Percentiles rank a stretch among this genome's conserved stretches.
phyloP scores from a whole-genome alignment of 2,113 vertebrate genomes.

The Ophiodon elongatus region DNA sequence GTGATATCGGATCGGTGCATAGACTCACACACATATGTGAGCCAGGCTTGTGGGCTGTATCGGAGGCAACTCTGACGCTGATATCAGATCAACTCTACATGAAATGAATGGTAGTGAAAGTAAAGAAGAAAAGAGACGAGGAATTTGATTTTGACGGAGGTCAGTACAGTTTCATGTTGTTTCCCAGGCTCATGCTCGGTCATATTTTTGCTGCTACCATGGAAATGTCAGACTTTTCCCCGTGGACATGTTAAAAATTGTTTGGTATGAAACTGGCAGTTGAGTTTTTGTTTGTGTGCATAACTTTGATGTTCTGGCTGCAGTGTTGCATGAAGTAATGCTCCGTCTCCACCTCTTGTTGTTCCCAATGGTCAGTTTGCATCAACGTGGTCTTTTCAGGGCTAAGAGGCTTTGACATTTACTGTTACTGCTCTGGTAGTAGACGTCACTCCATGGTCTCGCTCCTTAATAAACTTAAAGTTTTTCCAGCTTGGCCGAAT shows the following conservation, averaged over 20 bases:
- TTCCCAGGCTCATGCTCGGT: too few relatives aligned
- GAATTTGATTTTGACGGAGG: too few relatives aligned
- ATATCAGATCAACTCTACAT: too few relatives aligned
- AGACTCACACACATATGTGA: too few relatives aligned
- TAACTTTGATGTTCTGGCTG: not conserved
- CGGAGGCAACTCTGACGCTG: too few relatives aligned
- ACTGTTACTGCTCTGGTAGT: not conserved
- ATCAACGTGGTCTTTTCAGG: not conserved
- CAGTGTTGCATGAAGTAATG: not conserved
- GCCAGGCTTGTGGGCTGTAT: too few relatives aligned
- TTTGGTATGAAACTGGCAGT: slow-evolving; percentile 4
- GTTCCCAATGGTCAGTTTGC: too few relatives aligned
- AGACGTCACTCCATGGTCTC: not conserved
- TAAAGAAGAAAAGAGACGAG: too few relatives aligned
- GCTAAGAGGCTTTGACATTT: not conserved
- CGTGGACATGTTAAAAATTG: slow-evolving; percentile 7
- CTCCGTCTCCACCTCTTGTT: not conserved
- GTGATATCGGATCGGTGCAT: too few relatives aligned
- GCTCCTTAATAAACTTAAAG: slow-evolving; percentile 5
- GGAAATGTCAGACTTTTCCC: not conserved
- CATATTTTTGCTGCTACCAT: not conserved
- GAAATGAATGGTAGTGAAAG: too few relatives aligned
- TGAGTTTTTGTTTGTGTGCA: not conserved
- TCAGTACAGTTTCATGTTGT: too few relatives aligned
- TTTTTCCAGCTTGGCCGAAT: not conserved